Conservation (phyloP, 2,888 invertebrate species). For the Oxycera nigricornis region DNA sequence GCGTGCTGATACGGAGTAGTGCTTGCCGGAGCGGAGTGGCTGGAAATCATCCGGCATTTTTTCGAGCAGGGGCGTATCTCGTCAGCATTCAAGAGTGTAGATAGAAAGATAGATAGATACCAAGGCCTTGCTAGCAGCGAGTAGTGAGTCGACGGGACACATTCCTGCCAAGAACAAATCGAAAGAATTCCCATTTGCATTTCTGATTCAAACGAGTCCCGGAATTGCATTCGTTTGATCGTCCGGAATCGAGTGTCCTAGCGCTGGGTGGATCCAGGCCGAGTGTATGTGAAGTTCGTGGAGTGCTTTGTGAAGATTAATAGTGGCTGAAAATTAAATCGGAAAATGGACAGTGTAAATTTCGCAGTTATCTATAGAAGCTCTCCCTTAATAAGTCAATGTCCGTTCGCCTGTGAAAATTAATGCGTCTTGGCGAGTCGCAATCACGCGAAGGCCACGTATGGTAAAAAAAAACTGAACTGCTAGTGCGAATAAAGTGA, state of each 20-base stretch:
- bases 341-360: background rate
- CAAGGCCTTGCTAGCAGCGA: background rate
- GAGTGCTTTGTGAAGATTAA: slow-evolving; percentile 7
- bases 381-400: background rate
- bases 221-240: background rate
- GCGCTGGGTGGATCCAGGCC: background rate
- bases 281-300: background rate
- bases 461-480: background rate
- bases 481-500: background rate
- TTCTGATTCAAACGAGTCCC: slow-evolving; percentile 1
- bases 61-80: slow-evolving; percentile 30
- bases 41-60: slow-evolving; percentile 18
- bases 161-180: background rate
- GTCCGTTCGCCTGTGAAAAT: background rate
- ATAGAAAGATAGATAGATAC: background rate
- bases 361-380: background rate
- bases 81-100: slow-evolving; percentile 7
- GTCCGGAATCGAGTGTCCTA: background rate
- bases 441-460: background rate
- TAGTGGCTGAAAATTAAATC: background rate
- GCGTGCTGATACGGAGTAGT: slow-evolving; percentile 22
- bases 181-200: slow-evolving; percentile 2
- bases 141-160: background rate
- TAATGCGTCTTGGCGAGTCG: background rate
- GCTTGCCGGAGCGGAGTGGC: background rate